These are phyloP conservation scores for Bubo bubo DNA, from an alignment of 2,113 vertebrate species.

Conservation along the genomic window DNA sequence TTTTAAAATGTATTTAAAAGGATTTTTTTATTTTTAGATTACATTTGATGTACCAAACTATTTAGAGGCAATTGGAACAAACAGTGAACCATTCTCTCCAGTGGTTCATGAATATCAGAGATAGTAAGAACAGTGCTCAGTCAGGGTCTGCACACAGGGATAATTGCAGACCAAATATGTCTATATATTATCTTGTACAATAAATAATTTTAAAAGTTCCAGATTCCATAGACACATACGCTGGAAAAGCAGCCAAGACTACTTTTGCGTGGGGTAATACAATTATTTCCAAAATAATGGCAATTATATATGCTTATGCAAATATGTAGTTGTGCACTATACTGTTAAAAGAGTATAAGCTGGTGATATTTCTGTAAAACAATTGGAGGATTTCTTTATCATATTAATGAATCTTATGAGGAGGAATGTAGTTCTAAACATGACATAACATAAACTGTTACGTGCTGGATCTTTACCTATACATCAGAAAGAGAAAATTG, in stretches of 20 bases:
- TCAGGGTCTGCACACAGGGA: neutral
- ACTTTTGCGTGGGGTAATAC: neutral
- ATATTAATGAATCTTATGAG: neutral
- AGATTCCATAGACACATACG: neutral
- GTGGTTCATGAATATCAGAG: neutral
- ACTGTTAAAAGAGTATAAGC: neutral
- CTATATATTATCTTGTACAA: neutral
- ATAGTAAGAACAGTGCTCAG: neutral
- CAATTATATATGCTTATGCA: neutral
- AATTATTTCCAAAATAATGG: neutral
- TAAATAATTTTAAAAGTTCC: neutral
- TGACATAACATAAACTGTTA: neutral
- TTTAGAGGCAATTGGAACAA: conserved; percentile 16
- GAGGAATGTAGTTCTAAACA: neutral
- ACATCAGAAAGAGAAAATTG: neutral
- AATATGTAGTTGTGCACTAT: neutral
- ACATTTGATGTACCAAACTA: neutral
- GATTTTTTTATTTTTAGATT: neutral
- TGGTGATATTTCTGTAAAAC: neutral
- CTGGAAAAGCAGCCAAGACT: conserved; percentile 3
- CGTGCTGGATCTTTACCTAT: neutral
- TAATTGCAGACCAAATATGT: neutral
- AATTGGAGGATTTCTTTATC: neutral
- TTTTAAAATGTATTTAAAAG: neutral
- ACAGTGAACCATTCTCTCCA: neutral